phyloP scores from a whole-genome alignment of 2,113 vertebrate species.

The Lophura nycthemera region DNA sequence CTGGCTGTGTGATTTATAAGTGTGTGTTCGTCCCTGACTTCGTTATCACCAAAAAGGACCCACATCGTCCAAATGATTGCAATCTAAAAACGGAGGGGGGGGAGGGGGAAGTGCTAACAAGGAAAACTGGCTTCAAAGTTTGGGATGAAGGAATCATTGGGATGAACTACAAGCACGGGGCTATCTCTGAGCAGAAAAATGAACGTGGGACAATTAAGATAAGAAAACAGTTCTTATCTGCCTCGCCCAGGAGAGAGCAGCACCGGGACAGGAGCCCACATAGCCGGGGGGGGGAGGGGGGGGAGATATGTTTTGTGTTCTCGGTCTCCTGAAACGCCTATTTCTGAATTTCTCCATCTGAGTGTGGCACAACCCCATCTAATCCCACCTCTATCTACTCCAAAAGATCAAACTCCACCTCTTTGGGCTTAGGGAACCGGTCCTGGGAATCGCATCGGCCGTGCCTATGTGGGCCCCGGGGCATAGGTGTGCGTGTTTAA shows the following conservation, averaged over 20 bases:
- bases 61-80: background rate
- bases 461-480: background rate
- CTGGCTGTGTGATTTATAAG: background rate
- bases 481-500: background rate
- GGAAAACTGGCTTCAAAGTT: background rate
- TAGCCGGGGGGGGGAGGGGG: background rate
- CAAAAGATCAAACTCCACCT: background rate
- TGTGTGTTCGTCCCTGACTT: background rate
- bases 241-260: background rate
- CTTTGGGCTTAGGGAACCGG: background rate
- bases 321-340: background rate
- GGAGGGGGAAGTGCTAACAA: fast-evolving
- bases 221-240: background rate
- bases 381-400: background rate
- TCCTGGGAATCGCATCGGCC: fast-evolving
- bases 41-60: background rate
- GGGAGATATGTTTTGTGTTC: background rate
- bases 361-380: background rate
- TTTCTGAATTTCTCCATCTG: background rate
- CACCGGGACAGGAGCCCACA: background rate
- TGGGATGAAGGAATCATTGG: background rate
- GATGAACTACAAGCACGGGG: background rate
- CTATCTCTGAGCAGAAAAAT: background rate
- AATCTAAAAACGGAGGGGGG: background rate
- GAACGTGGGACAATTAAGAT: background rate